Conservation (phyloP, 2,797 vertebrate species). For the Melanitta fusca region DNA sequence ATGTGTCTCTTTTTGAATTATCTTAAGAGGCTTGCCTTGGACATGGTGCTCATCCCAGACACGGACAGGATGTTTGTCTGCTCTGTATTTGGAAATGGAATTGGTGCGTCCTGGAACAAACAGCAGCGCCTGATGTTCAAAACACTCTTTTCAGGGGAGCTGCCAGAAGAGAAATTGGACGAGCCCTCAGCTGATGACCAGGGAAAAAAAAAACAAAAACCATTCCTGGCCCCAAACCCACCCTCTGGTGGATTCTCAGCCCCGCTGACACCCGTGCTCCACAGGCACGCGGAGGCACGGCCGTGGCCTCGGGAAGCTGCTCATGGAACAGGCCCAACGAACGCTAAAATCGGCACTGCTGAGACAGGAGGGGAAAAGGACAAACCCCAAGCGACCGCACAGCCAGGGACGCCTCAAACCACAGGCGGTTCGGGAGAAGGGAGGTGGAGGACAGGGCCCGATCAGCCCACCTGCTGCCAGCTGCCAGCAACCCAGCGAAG, state of each 20-base stretch:
- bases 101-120: slow-evolving; percentile 37
- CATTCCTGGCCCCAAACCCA: neutral
- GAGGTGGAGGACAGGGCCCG: neutral
- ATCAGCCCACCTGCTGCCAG: neutral
- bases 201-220: neutral
- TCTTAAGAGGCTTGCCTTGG: neutral
- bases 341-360: neutral
- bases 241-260: neutral
- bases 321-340: fast-evolving
- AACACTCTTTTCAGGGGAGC: neutral
- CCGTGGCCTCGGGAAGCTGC: neutral
- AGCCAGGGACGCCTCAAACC: neutral
- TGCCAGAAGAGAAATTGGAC: slow-evolving; percentile 33
- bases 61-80: slow-evolving; percentile 40
- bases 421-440: neutral
- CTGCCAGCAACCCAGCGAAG: neutral
- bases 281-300: fast-evolving
- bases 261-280: neutral
- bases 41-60: neutral
- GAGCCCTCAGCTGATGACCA: neutral
- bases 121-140: neutral
- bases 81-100: slow-evolving; percentile 38
- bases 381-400: neutral
- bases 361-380: neutral
- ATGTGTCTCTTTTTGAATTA: neutral